Conservation (phyloP, 2,113 vertebrate genomes). For the Aldabrachelys gigantea region DNA sequence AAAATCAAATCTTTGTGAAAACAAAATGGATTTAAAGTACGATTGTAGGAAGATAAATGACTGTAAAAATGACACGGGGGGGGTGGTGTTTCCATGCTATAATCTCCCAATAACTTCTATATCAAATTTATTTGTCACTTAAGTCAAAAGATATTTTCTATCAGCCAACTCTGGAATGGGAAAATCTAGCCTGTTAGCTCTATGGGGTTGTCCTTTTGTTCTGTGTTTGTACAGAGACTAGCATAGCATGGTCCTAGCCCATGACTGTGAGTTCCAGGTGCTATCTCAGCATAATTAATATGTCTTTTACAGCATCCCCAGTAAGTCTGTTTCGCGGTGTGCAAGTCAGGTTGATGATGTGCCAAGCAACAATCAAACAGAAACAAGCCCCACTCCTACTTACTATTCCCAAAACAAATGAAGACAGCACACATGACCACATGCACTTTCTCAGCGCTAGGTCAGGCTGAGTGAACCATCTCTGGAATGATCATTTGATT, state of each 20-base stretch:
- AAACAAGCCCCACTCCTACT: neutral
- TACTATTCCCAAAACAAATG: neutral
- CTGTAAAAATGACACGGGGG: slow-evolving; percentile 58
- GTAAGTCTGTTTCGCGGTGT: neutral
- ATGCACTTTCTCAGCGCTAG: neutral
- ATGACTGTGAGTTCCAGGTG: neutral
- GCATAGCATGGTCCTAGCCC: neutral
- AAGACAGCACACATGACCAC: neutral
- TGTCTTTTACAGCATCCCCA: neutral
- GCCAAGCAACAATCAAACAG: neutral
- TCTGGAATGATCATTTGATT: slow-evolving; percentile 50
- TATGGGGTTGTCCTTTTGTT: neutral
- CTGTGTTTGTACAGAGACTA: neutral
- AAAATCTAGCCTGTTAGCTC: slow-evolving; percentile 11
- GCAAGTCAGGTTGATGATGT: neutral
- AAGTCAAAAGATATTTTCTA: slow-evolving; percentile 38
- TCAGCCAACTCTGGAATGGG: slow-evolving; percentile 13
- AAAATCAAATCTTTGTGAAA: slow-evolving; percentile 61
- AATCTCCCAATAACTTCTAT: slow-evolving; percentile 54
- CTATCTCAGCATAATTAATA: neutral
- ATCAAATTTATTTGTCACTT: slow-evolving; percentile 51
- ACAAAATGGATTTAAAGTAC: slow-evolving; percentile 34
- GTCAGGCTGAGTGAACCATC: neutral
- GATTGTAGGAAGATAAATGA: slow-evolving; percentile 52
- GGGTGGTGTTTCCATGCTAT: slow-evolving; percentile 52